These are phyloP conservation scores for zebrafish (Danio rerio) DNA, from an alignment of 2,113 vertebrate species.

Conservation along the genomic window GRCz12tu NC_133180.1:1200501-1201000, in stretches of 20 bases:
- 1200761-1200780: conserved; percentile 77
- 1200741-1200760: conserved; percentile 82
- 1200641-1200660: conserved; percentile 77
- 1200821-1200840: conserved; percentile 71
- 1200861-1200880: conserved; percentile 57
- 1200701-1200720: conserved; percentile 78
- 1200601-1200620: conserved; percentile 52
- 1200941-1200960: too few relatives aligned
- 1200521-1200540: conserved; percentile 74
- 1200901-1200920: too few relatives aligned
- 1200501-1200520: conserved; percentile 88
- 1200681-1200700: conserved; percentile 73
- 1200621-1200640: conserved; percentile 75
- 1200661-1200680: conserved; percentile 72
- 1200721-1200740: conserved; percentile 65
- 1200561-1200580: conserved; percentile 69
- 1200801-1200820: conserved; percentile 77
- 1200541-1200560: conserved; percentile 66
- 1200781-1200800: conserved; percentile 81
- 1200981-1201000: too few relatives aligned
- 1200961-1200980: too few relatives aligned
- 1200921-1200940: too few relatives aligned
- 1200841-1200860: conserved; percentile 71
- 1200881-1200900: neutral
- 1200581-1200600: conserved; percentile 70